phyloP scores from a whole-genome alignment of 2,888 invertebrate genomes.

The Drosophila emarginata region DNA sequence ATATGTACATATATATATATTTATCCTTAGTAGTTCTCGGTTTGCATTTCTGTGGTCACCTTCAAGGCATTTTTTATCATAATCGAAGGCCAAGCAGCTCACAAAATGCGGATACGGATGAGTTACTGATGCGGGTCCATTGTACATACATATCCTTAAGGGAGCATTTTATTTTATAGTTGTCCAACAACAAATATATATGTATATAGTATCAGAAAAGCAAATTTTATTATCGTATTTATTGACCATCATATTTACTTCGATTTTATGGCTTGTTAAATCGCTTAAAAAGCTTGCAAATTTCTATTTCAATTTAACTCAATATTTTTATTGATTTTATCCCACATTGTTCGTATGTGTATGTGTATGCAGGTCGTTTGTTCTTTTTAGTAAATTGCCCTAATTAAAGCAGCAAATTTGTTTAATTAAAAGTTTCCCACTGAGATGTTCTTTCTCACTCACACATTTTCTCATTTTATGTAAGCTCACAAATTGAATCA shows the following conservation, averaged over 20 bases:
- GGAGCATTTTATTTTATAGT: conserved; percentile 52
- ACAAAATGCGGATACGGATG: conserved; percentile 1
- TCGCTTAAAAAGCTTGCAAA: conserved; percentile 48
- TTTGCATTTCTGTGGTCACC: conserved; percentile 60
- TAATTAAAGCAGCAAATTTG: conserved; percentile 21
- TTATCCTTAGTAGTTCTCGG: conserved; percentile 17
- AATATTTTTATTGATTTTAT: conserved; percentile 47
- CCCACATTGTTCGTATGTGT: conserved; percentile 34
- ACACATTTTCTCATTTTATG: background rate
- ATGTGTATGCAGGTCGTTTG: background rate
- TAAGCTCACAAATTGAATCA: conserved; percentile 15
- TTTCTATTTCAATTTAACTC: conserved; percentile 28
- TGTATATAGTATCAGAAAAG: background rate
- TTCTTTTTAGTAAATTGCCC: background rate
- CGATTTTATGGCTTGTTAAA: conserved; percentile 53
- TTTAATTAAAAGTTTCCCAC: conserved; percentile 38
- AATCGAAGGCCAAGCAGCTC: conserved; percentile 53
- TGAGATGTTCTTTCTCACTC: conserved; percentile 8
- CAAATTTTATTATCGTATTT: conserved; percentile 65
- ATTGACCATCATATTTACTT: conserved; percentile 67
- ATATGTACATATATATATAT: background rate
- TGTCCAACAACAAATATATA: conserved; percentile 16
- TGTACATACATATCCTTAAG: conserved; percentile 42
- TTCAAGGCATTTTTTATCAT: conserved; percentile 70
- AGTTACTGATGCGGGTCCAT: conserved; percentile 61